A percentile compares a stretch with the other conserved stretches of the same genome.
These are phyloP conservation scores for Spodoptera frugiperda DNA, from an alignment of 1,140 invertebrate genomes.

Conservation along the genomic window DNA sequence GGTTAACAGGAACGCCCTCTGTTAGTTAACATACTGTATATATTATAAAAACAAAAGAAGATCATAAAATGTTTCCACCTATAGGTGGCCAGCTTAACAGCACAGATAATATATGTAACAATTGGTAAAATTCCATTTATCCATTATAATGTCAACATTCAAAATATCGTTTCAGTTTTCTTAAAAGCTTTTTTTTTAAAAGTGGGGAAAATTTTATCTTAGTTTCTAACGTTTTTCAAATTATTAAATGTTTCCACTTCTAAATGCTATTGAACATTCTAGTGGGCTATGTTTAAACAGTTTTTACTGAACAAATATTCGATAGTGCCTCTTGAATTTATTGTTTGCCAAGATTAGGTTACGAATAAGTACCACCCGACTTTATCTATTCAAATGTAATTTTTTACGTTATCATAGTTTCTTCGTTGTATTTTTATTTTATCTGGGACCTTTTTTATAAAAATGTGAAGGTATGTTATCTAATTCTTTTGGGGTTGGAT, in stretches of 20 bases:
- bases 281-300: conserved; percentile 6
- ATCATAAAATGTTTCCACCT: too few relatives aligned
- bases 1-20: too few relatives aligned
- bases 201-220: too few relatives aligned
- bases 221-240: not conserved
- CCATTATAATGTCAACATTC: too few relatives aligned
- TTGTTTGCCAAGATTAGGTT: conserved; percentile 16
- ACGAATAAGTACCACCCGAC: not conserved
- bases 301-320: conserved; percentile 17
- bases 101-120: too few relatives aligned
- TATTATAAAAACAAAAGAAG: too few relatives aligned
- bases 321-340: conserved; percentile 6
- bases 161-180: too few relatives aligned
- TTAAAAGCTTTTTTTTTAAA: too few relatives aligned
- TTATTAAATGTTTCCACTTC: too few relatives aligned
- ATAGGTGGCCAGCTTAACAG: too few relatives aligned
- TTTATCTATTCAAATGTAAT: conserved; percentile 7
- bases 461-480: conserved; percentile 15
- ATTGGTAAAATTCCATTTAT: too few relatives aligned
- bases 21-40: too few relatives aligned
- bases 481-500: conserved; percentile 10
- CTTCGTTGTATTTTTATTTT: not conserved
- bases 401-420: conserved; percentile 8
- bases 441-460: not conserved
- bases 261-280: not conserved